Percentiles rank a stretch among this genome's conserved stretches.
Evolutionary conservation across 2,888 invertebrate species (phyloP).

Genomic region (Thereva unica): DNA sequence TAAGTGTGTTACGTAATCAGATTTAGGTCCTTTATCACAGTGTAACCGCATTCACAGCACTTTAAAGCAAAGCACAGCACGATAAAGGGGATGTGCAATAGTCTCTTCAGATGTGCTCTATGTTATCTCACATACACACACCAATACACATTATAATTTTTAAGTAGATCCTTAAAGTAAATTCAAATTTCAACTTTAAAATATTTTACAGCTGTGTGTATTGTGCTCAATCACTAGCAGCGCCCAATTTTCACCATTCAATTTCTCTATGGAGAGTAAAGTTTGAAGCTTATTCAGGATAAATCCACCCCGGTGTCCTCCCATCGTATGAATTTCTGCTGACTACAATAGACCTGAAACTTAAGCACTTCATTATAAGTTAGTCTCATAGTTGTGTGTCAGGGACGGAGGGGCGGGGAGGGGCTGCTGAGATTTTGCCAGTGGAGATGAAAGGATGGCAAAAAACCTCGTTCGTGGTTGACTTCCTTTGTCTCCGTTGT

Average conservation of each 20-base stretch:
- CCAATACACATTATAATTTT: too few species aligned
- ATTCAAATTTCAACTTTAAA: too few species aligned
- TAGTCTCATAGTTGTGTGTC: background rate
- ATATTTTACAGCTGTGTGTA: too few species aligned
- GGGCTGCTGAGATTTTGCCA: slow-evolving; percentile 11
- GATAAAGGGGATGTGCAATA: too few species aligned
- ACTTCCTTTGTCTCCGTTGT: slow-evolving; percentile 24
- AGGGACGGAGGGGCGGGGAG: slow-evolving; percentile 10
- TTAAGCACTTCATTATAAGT: slow-evolving; percentile 35
- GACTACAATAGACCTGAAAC: slow-evolving; percentile 34
- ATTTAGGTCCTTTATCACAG: background rate
- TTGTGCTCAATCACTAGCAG: too few species aligned
- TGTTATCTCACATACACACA: too few species aligned
- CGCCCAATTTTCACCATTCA: slow-evolving; percentile 3
- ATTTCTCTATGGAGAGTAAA: background rate
- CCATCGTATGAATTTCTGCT: slow-evolving; percentile 32
- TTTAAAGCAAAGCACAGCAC: too few species aligned
- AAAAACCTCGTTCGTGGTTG: slow-evolving; percentile 25
- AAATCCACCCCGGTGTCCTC: background rate
- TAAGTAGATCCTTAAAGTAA: too few species aligned
- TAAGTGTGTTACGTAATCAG: slow-evolving; percentile 21
- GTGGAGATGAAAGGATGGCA: slow-evolving; percentile 4
- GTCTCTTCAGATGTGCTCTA: too few species aligned
- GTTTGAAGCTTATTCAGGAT: background rate
- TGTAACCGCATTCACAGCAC: too few species aligned